phyloP scores from a whole-genome alignment of 2,113 vertebrate species.

The Hippocampus zosterae region DNA sequence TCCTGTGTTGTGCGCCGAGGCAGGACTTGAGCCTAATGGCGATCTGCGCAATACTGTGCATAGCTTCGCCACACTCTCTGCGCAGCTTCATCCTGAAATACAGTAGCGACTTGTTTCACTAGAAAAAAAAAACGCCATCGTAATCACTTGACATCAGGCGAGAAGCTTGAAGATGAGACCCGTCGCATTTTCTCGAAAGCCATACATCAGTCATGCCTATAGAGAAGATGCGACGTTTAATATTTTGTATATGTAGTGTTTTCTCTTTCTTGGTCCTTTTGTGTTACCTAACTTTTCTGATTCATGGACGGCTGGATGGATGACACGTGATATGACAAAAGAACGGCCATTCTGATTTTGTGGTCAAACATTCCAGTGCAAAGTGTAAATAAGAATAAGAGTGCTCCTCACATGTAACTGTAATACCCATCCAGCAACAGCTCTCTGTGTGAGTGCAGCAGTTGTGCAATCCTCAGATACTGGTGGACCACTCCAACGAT shows the following conservation, averaged over 20 bases:
- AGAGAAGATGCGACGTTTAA: not conserved
- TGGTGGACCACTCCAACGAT: conserved; percentile 79
- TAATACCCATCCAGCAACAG: conserved; percentile 80
- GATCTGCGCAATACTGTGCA: conserved; percentile 72
- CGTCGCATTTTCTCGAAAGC: no score
- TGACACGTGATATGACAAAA: not conserved
- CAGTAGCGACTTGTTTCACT: not conserved
- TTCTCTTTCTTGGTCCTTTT: not conserved
- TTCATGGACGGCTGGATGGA: not conserved
- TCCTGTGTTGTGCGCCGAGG: conserved; percentile 62
- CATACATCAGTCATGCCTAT: no score
- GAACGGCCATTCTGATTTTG: not conserved
- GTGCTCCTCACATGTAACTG: conserved; percentile 78
- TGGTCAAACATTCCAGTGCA: not conserved
- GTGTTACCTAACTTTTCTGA: not conserved
- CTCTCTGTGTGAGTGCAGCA: conserved; percentile 70
- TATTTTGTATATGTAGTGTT: not conserved
- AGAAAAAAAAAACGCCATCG: not conserved
- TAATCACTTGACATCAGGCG: no score
- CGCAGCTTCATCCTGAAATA: conserved; percentile 71
- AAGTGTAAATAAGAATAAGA: not conserved
- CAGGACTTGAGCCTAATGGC: conserved; percentile 69
- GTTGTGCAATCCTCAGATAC: conserved; percentile 72
- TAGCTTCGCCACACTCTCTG: conserved; percentile 60
- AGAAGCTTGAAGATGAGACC: no score